Evolutionary conservation across 2,113 vertebrate genomes (phyloP), one percentile per base, ranked within the genome.

Genomic region (Agelaius phoeniceus): DNA sequence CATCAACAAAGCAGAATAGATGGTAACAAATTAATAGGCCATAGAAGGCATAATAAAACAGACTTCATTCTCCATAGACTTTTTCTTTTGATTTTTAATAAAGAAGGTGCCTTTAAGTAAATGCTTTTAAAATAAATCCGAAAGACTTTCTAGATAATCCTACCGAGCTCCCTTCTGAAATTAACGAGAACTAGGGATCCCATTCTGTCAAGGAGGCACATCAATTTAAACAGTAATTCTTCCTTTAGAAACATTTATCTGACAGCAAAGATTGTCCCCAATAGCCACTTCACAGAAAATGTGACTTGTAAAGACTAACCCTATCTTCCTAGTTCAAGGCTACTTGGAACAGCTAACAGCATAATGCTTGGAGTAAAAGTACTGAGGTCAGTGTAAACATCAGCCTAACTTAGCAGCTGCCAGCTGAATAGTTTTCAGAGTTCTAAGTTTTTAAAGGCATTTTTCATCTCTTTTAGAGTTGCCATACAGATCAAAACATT

Each of bases 1-100:
- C 98, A 98, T 98, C 98, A 98, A 99, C 98, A 99, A 99, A 99
- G 97, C 96, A 90, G 90, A 97, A 98, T 97, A 98, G 98, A 98
- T 97, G 97, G 98, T 98, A 98, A 99, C 98, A 99, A 99, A 99
- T 98, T 98, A 98, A 97, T 91, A 97, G 95, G 76, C 95, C 84
- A 97, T 90, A 97, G 95, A 98, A 98, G 88, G 84, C 85, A 95
- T 94, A 98, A 97, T 94, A 96, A 97, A 97, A 33, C 71, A 58
- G 87, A 93, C 89, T 94, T 95, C 90, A 97, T 97, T 98, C 97
- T 97, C 87, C 75, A 88, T 74, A 97, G 91, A 90, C 90, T 96
- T 96, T 96, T 93, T 94, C 94, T 95, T 97, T 86, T 84, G 48
- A 66, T 85, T 97, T 91, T 90, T 97, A 69, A 93, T 96, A 98